Base-by-base conservation (phyloP, 2,888 invertebrate species). In the Vesta saturnalis region DNA sequence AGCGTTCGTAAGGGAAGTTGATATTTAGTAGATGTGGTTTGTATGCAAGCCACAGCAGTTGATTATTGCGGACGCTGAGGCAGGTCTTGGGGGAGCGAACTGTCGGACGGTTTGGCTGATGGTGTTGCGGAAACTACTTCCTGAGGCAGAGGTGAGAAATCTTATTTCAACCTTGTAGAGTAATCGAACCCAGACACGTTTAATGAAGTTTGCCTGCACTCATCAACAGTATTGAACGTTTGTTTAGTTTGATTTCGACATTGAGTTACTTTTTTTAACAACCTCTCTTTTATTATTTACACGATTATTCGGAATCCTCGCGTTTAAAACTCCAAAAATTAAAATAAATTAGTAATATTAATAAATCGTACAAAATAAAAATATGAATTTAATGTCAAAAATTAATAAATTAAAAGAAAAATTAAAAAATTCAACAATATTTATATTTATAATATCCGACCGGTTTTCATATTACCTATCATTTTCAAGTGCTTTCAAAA, bases 161-260 rank as follows among this genome's bases (percentile, higher is more conserved):
- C 82, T 82, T 82, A 82, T 83, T 82, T 82, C 79, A 78, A 76
- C 77, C 74, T 76, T 68, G 74, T 21, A 21, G 77, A 75, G 80
- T 82, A 82, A 82, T 82, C 81, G 82, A 82, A 82, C 77, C 81
- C 78, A 81, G 82, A 81, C 82, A 79, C 79, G 79, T 81, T 80
- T 82, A 82, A 82, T 81, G 81, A 82, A 82, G 82, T 82, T 82
- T 81, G 76, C 80, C 73, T 72, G 75, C 63, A 72, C 76, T 77
- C 76, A 74, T 77, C 76, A 76, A 72, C 73, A 72, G 57, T 73
- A 76, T 74, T 74, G 77, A 76, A 74, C 76, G 76, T 75, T 64
- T 75, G 74, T 75, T 76, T 73, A 72, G 75, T 73, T 73, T 74
- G 73, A 77, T 73, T 76, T 73, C 70, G 69, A 72, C 72, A 73